Evolutionary conservation across 2,888 invertebrate species (phyloP).

Genomic region (Pristionchus exspectatus): DNA sequence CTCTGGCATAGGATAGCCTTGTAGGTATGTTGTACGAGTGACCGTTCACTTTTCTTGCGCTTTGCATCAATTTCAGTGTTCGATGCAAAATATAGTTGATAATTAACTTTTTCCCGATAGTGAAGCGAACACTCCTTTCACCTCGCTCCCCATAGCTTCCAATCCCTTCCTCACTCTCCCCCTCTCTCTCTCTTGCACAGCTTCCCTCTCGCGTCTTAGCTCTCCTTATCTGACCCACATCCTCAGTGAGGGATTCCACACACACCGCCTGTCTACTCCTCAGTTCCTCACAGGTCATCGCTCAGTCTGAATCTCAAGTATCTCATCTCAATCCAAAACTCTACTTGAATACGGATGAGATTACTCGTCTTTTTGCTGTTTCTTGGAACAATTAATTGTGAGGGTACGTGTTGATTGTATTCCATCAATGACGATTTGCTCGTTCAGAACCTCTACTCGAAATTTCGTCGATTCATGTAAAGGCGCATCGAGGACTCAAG

Average conservation of each 20-base stretch:
- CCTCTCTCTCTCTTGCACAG: slow-evolving; percentile 4
- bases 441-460: slow-evolving; percentile 43
- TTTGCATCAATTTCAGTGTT: too few species aligned
- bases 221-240: slow-evolving; percentile 55
- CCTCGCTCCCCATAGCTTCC: background rate
- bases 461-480: slow-evolving; percentile 31
- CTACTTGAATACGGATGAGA: background rate
- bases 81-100: background rate
- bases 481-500: slow-evolving; percentile 33
- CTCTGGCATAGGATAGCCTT: too few species aligned
- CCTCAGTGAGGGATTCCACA: background rate
- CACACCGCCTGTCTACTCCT: background rate
- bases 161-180: background rate
- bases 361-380: background rate
- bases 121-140: background rate
- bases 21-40: too few species aligned
- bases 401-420: background rate
- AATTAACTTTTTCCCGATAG: background rate
- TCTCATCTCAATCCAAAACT: background rate
- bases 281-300: background rate
- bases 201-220: slow-evolving; percentile 4
- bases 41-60: too few species aligned
- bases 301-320: background rate
- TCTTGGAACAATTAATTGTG: background rate
- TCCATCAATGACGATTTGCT: background rate